Conservation (phyloP, 2,113 vertebrate genomes). For the Pygoscelis adeliae region DNA sequence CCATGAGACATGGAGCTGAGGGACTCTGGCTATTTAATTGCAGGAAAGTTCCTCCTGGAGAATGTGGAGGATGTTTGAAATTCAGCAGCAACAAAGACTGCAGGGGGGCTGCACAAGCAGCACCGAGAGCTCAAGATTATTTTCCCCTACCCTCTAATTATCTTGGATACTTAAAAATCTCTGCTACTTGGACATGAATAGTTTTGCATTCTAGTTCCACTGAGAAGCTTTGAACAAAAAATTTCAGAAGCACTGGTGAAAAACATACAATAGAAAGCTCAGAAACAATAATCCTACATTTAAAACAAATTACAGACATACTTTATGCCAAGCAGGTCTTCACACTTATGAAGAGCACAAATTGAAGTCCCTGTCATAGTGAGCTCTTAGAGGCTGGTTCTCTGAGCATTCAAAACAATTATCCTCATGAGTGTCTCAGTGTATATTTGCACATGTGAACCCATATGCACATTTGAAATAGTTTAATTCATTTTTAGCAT, state of each 20-base stretch:
- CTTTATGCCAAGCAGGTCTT: background rate
- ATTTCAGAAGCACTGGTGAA: background rate
- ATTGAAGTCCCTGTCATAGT: background rate
- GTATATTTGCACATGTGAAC: background rate
- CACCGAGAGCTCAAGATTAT: background rate
- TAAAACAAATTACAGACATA: background rate
- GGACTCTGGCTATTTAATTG: background rate
- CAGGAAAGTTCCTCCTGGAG: background rate
- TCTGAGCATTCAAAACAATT: background rate
- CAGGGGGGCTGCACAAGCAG: background rate
- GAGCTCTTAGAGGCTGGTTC: background rate
- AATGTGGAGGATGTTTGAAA: background rate
- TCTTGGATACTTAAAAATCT: background rate
- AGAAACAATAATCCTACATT: background rate
- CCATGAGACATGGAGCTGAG: rapidly evolving
- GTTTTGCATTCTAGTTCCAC: background rate
- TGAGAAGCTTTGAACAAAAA: background rate
- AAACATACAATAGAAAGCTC: background rate
- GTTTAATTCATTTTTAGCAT: background rate
- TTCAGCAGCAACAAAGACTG: background rate
- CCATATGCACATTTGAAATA: background rate
- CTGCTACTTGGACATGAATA: background rate
- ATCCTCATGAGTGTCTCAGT: rapidly evolving
- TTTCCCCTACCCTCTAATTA: constrained; percentile 22
- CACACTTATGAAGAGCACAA: background rate